These are phyloP conservation scores for Diorhabda carinulata DNA, from an alignment of 1,140 invertebrate genomes.

Conservation along the genomic window DNA sequence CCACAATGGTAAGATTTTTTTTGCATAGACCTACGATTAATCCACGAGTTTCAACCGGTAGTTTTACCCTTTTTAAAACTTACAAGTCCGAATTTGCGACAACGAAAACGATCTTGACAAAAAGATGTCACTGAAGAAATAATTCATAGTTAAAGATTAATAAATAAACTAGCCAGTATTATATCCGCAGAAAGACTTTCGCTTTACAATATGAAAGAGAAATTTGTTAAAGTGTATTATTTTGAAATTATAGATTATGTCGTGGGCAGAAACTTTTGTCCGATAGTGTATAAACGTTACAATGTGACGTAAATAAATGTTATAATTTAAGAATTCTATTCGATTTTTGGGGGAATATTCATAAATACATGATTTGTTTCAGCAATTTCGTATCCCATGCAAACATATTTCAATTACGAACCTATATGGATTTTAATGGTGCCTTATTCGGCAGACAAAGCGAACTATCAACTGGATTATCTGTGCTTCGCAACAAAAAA, in stretches of 20 bases:
- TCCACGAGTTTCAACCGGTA: no score
- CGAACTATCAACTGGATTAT: slow-evolving; percentile 20
- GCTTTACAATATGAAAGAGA: background rate
- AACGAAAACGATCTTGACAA: no score
- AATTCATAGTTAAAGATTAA: no score
- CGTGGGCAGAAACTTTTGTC: background rate
- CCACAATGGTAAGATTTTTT: no score
- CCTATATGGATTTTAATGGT: slow-evolving; percentile 22
- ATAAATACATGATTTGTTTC: slow-evolving; percentile 17
- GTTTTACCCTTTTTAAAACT: no score
- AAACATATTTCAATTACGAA: slow-evolving; percentile 31
- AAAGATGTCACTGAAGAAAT: no score
- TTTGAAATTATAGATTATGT: background rate
- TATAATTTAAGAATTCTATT: background rate
- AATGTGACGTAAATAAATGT: background rate
- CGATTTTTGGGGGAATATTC: background rate
- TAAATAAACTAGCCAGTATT: no score
- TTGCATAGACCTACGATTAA: no score
- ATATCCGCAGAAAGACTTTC: background rate
- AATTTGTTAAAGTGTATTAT: background rate
- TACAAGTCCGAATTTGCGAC: no score
- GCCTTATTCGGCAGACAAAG: slow-evolving; percentile 19
- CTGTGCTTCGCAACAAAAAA: slow-evolving; percentile 43
- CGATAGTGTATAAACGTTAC: no score
- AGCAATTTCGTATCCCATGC: slow-evolving; percentile 41